These are phyloP conservation scores for Calliphora vicina DNA, from an alignment of 1,140 invertebrate genomes.

Conservation along the genomic window DNA sequence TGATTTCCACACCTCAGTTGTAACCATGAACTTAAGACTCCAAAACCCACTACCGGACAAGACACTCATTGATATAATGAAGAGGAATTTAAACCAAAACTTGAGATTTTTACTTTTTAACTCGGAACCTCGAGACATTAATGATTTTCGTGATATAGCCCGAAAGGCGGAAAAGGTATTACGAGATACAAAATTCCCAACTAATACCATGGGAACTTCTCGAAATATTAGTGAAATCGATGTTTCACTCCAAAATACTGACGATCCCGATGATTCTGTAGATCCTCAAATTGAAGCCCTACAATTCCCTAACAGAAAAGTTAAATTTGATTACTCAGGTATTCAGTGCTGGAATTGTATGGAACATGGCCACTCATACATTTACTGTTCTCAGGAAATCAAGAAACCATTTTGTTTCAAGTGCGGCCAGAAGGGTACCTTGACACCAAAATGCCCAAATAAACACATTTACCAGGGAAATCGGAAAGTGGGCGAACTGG, in stretches of 20 bases:
- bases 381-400: neutral
- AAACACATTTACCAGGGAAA: neutral
- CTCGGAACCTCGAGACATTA: neutral
- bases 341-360: constrained; percentile 13
- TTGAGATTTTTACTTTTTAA: constrained; percentile 8
- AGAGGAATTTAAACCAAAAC: neutral
- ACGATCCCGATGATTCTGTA: neutral
- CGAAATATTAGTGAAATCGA: neutral
- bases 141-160: neutral
- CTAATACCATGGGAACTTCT: neutral
- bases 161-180: neutral
- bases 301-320: neutral
- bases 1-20: neutral
- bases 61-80: neutral
- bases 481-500: neutral
- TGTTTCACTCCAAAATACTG: neutral
- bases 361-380: neutral
- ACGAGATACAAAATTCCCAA: neutral
- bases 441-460: neutral
- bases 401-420: neutral
- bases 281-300: neutral
- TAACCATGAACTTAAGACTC: neutral
- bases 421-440: neutral
- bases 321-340: neutral
- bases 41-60: neutral